Base-by-base conservation (phyloP, 2,113 vertebrate genomes). In the Clupea harengus region DNA sequence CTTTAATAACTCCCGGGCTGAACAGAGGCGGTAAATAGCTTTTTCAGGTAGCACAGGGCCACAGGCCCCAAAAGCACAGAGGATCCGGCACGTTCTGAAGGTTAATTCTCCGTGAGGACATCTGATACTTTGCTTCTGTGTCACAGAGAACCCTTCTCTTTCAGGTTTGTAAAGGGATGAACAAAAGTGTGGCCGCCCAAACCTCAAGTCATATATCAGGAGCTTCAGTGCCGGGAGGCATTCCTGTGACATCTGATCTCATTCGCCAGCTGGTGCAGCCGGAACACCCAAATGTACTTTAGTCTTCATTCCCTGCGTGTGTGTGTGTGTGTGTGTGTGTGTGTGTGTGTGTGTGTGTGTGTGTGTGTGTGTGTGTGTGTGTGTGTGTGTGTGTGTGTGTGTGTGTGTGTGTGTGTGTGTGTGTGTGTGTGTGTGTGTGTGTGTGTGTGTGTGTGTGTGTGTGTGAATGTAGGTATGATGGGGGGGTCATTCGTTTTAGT, bases 231-330 rank as follows among this genome's bases (percentile, higher is more conserved):
- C 89, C 90, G 80, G 13, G 83, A 89, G 91, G 89, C 92, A 91
- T 91, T 93, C 92, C 85, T 92, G 85, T 90, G 92, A 93, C 90
- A 94, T 91, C 87, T 92, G 92, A 94, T 94, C 92, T 92, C 89
- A n/a, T 45, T 67, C 80, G 54, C 54, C 86, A 89, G 87, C 83
- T 88, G 87, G 85, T 83, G 85, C 45, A 78, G 25, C 86, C 82
- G 39, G 67, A 64, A 85, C 44, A 78, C 83, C 81, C 60, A 39
- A 25, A 67, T 45, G 83, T 72, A 88, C 44, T 81, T 72, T 20
- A 81, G 87, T 20, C 72, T 83, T 83, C 82, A 45, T 20, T 83
- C 75, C 5, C n/a, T 45, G 22, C 7, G 13, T 81, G 83, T 20
- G 72, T 64, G 54, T 52, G 78, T 72, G 54, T 25, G 82, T 82